These are phyloP conservation scores for Nyctibius grandis DNA, from an alignment of 2,797 vertebrate species.

Conservation along the genomic window DNA sequence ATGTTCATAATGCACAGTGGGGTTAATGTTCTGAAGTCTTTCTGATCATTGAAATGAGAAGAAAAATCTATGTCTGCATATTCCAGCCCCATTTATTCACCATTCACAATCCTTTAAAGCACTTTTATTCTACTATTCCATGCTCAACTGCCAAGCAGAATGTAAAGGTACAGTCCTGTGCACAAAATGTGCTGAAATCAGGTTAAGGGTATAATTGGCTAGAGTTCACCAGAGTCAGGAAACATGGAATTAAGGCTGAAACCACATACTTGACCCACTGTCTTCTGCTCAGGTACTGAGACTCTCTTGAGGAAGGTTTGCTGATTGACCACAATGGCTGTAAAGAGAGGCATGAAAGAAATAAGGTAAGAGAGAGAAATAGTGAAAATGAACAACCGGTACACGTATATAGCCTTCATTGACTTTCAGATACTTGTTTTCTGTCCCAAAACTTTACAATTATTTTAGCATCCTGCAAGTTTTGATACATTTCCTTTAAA, in stretches of 20 bases:
- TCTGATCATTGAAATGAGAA: not conserved
- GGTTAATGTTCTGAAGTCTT: not conserved
- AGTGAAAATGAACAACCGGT: not conserved
- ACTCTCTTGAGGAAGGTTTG: not conserved
- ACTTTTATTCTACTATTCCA: not conserved
- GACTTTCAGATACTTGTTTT: not conserved
- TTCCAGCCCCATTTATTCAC: not conserved
- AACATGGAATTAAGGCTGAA: not conserved
- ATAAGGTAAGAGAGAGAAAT: not conserved
- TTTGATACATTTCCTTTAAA: not conserved
- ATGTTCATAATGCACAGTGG: not conserved
- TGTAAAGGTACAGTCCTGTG: not conserved
- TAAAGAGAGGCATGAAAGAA: not conserved
- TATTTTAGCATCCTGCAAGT: not conserved
- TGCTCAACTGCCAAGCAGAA: not conserved
- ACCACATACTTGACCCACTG: not conserved
- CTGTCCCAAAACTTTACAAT: not conserved
- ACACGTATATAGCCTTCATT: not conserved
- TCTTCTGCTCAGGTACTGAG: not conserved
- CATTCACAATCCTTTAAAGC: not conserved
- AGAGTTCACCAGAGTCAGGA: not conserved
- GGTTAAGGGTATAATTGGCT: not conserved
- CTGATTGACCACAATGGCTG: not conserved
- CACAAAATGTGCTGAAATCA: not conserved
- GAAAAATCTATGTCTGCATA: not conserved